These are phyloP conservation scores for Mellilla xanthometata DNA, from an alignment of 2,888 invertebrate genomes.

Conservation along the genomic window DNA sequence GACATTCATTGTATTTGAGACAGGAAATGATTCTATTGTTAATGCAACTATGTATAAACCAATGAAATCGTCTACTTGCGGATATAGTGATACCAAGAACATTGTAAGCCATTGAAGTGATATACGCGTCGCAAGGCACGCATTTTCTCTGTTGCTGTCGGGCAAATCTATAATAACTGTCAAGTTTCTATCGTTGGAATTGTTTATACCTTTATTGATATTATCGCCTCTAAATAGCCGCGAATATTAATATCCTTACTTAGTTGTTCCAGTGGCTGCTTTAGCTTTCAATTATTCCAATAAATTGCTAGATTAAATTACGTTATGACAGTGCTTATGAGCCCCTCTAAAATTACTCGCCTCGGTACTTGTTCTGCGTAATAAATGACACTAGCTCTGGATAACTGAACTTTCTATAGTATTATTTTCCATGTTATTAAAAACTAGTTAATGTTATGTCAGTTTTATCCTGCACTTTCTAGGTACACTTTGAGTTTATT, in stretches of 20 bases:
- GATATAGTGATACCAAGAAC: conserved; percentile 3
- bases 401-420: conserved; percentile 12
- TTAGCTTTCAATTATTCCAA: conserved; percentile 27
- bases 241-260: conserved; percentile 22
- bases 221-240: conserved; percentile 18
- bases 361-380: conserved; percentile 6
- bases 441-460: conserved; percentile 1
- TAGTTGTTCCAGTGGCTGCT: conserved; percentile 17
- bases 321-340: conserved; percentile 22
- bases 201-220: conserved; percentile 18
- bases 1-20: no score
- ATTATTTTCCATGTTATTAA: conserved; percentile 11
- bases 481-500: not conserved
- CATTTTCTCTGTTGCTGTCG: conserved; percentile 15
- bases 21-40: no score
- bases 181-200: conserved; percentile 15
- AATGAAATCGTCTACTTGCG: not conserved
- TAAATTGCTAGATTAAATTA: conserved; percentile 29
- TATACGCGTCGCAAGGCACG: conserved; percentile 5
- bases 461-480: conserved; percentile 1
- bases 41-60: no score
- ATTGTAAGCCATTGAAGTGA: conserved; percentile 2
- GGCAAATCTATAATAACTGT: conserved; percentile 12
- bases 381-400: conserved; percentile 11
- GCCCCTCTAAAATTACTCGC: conserved; percentile 4